Evolutionary conservation across 2,888 invertebrate genomes (phyloP).

Genomic region (Apoda limacodes): DNA sequence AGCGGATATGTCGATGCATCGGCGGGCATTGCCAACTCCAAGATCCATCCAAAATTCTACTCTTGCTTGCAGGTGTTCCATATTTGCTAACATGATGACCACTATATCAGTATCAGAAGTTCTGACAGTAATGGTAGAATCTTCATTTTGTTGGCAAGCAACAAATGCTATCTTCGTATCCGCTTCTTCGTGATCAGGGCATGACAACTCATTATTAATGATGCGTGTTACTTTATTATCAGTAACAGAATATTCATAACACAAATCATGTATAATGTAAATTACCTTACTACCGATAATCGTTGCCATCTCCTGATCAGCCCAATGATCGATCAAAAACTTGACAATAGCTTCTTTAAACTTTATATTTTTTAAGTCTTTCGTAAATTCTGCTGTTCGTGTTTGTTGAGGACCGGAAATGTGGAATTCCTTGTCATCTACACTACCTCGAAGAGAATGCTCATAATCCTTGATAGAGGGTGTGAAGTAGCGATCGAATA

Average conservation of each 20-base stretch:
- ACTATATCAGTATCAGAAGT: conserved; percentile 4
- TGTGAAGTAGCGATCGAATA: neutral
- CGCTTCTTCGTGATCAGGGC: conserved; percentile 21
- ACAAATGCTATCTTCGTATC: conserved; percentile 18
- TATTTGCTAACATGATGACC: conserved; percentile 11
- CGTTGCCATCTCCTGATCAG: conserved; percentile 14
- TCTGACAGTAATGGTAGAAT: conserved; percentile 1
- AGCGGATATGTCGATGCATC: conserved; percentile 5
- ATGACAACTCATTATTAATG: conserved; percentile 16
- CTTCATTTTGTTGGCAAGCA: conserved; percentile 12
- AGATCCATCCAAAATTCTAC: conserved; percentile 8
- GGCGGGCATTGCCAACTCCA: conserved; percentile 5
- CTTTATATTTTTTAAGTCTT: conserved; percentile 2
- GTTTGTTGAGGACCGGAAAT: conserved; percentile 5
- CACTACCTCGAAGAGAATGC: conserved; percentile 2
- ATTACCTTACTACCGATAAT: conserved; percentile 15
- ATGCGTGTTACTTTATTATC: no score
- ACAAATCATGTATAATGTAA: conserved; percentile 8
- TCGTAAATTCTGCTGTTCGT: conserved; percentile 5
- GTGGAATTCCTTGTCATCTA: conserved; percentile 4
- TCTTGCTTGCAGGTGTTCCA: conserved; percentile 3
- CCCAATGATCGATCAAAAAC: conserved; percentile 20
- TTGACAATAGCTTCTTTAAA: conserved; percentile 1
- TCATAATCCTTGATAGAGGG: conserved; percentile 5
- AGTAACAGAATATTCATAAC: conserved; percentile 14